Conservation (phyloP, 2,113 vertebrate species). For the Platichthys flesus region DNA sequence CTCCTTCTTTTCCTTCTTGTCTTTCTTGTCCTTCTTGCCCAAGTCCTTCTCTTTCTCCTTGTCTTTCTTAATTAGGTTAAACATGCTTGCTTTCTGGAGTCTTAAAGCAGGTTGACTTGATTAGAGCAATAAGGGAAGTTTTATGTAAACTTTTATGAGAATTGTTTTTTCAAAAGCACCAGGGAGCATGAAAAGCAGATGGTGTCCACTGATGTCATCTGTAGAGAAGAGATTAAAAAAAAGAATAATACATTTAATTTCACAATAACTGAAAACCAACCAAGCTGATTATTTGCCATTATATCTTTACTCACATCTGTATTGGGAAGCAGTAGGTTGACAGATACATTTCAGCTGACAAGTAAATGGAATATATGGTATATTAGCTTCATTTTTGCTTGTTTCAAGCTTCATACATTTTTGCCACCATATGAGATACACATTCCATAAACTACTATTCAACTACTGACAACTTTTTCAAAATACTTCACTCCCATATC, state of each 20-base stretch:
- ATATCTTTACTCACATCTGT: too few relatives aligned
- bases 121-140: neutral
- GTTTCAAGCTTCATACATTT: too few relatives aligned
- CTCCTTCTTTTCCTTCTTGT: constrained; percentile 96
- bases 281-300: too few relatives aligned
- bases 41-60: constrained; percentile 89
- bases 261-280: neutral
- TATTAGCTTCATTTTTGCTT: too few relatives aligned
- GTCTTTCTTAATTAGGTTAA: constrained; percentile 93
- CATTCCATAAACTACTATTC: too few relatives aligned
- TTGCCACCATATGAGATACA: too few relatives aligned
- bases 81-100: constrained; percentile 77
- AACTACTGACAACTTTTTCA: too few relatives aligned
- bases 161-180: neutral
- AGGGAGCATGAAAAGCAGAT: neutral
- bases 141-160: constrained; percentile 2
- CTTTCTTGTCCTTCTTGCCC: constrained; percentile 91
- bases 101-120: constrained; percentile 11
- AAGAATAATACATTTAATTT: neutral
- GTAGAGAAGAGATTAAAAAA: constrained; percentile 2
- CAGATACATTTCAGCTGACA: too few relatives aligned
- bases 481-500: too few relatives aligned
- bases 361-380: too few relatives aligned
- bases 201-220: constrained; percentile 14
- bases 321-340: too few relatives aligned